Conservation (phyloP, 2,888 invertebrate genomes). For the Mythimna lalbum region DNA sequence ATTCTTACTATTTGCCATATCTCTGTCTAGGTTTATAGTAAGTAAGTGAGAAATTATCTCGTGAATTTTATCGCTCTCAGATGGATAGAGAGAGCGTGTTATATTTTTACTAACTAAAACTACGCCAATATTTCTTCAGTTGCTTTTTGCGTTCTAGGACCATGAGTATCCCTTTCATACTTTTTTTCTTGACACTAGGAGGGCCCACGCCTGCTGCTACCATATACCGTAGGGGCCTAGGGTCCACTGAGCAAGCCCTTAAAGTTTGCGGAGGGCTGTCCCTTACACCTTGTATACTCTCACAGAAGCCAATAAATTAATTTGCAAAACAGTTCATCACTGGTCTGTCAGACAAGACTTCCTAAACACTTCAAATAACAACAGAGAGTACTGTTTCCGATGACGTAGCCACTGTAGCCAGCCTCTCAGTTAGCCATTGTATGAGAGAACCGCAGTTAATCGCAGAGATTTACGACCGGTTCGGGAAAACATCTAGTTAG, state of each 20-base stretch:
- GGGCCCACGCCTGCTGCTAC: no score
- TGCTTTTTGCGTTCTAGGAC: no score
- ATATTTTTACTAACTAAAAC: no score
- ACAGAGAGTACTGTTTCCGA: constrained; percentile 3
- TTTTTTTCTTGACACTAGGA: no score
- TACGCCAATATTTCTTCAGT: no score
- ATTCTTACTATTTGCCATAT: background rate
- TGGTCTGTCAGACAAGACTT: background rate
- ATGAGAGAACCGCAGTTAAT: constrained; percentile 29
- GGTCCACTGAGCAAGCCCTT: no score
- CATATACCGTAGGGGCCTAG: no score
- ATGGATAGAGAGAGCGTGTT: no score
- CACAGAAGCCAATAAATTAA: background rate
- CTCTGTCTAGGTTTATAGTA: background rate
- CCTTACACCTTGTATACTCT: no score
- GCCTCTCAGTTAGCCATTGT: constrained; percentile 8
- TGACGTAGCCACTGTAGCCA: background rate
- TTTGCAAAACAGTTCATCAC: background rate
- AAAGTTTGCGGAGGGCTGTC: no score
- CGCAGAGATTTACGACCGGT: constrained; percentile 45
- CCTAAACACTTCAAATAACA: background rate
- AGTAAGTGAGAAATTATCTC: background rate
- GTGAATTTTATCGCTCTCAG: no score
- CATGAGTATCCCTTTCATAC: no score
- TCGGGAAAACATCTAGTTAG: constrained; percentile 27